Evolutionary conservation across 1,140 invertebrate genomes (phyloP), one percentile per base, ranked within the genome.

Genomic region (Drosophila paulistorum): DNA sequence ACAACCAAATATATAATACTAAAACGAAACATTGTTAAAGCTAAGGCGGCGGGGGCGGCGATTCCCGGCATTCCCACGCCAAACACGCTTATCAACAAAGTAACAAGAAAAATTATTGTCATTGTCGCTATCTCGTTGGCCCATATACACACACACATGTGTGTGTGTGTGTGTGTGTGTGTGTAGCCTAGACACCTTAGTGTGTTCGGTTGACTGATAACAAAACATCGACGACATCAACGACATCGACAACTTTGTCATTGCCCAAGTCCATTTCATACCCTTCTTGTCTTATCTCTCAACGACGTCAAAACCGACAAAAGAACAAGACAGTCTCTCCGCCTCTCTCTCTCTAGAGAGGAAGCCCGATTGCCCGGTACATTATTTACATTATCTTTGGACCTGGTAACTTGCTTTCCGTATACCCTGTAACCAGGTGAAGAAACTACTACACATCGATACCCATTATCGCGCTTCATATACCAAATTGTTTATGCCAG

Each of bases 61-160:
- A 20, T 39, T 39, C 37, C 45, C 7, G 45, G 45, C 45, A 51
- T 51, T 51, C 45, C 45, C 45, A 51, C 45, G 45, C 45, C 17
- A 74, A 7, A 30, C 30, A 42, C 62, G 55, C 70, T 76, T 75
- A 76, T 76, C 74, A 75, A 72, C 20, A 26, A 51, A 60, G 59
- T 70, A 77, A 77, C 66, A 77, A 35, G 60, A 68, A 60, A 54
- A 35, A 61, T 59, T 37, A 57, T 57, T 57, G 54, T 57, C 71
- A 74, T 64, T 59, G 57, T 30, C 67, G 42, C 51, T 81, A 81
- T 81, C 71, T 63, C 55, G 35, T 14, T 80, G 79, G 55, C 73
- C 79, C 79, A 81, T 66, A 73, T 75, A 67, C 57, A 20, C 6
- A 20, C 14, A 48, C 17, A 2, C 1, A 1, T 23, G 2, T 23